These are phyloP conservation scores for Holacanthus passer DNA, from an alignment of 2,113 vertebrate genomes.

Conservation along the genomic window DNA sequence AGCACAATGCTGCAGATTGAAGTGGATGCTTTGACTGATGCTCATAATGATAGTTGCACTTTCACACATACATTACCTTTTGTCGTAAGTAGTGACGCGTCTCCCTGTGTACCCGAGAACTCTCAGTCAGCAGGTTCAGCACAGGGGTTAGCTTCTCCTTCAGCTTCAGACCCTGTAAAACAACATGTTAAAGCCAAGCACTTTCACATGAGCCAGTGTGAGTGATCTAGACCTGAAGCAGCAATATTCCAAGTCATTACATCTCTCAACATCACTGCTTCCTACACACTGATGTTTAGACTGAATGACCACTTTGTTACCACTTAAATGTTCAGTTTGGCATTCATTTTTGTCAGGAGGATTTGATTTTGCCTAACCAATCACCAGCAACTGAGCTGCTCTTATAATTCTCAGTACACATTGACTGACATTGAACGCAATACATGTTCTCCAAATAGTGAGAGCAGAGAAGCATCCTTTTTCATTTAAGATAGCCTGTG, in stretches of 20 bases:
- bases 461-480: too few species aligned
- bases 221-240: not conserved
- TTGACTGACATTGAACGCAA: too few species aligned
- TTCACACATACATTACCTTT: conserved; percentile 42
- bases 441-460: too few species aligned
- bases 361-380: too few species aligned
- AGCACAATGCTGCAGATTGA: not conserved
- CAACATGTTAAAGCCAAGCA: not conserved
- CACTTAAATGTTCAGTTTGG: too few species aligned
- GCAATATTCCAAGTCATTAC: not conserved
- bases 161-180: conserved; percentile 72
- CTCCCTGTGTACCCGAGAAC: conserved; percentile 80
- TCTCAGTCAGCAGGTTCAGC: conserved; percentile 82
- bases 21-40: not conserved
- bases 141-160: conserved; percentile 83
- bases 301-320: not conserved
- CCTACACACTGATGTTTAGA: not conserved
- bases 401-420: too few species aligned
- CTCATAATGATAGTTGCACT: not conserved
- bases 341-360: too few species aligned
- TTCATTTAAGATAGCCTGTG: too few species aligned
- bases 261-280: not conserved
- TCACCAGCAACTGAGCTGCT: too few species aligned
- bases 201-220: not conserved
- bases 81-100: conserved; percentile 80